Evolutionary conservation across 2,113 vertebrate genomes (phyloP), one percentile per base, ranked within the genome.

Genomic region (Nesogale talazaci): DNA sequence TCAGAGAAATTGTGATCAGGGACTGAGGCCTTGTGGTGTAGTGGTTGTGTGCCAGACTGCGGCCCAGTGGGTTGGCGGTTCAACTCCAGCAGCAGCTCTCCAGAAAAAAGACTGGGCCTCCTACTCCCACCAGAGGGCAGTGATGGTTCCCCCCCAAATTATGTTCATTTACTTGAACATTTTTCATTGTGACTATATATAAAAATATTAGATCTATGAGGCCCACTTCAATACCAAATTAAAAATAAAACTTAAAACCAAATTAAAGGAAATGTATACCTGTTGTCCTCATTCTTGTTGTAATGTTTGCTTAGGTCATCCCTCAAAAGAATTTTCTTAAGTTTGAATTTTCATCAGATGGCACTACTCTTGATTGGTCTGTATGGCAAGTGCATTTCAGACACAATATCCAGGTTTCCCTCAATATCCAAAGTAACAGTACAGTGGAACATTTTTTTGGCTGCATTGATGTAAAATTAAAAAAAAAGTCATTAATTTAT

Each of bases 1-100:
- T 96, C 92, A 97, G 95, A 97, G 87, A 96, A 96, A 97, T 91
- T 92, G 59, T 95, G n/a, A n/a, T n/a, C n/a, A n/a, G n/a, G n/a
- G n/a, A n/a, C n/a, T n/a, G n/a, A n/a, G n/a, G n/a, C n/a, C n/a
- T n/a, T n/a, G n/a, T n/a, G n/a, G n/a, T n/a, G n/a, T n/a, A n/a
- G n/a, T n/a, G n/a, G n/a, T n/a, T n/a, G n/a, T n/a, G n/a, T n/a
- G n/a, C n/a, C n/a, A n/a, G n/a, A n/a, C n/a, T n/a, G n/a, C n/a
- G n/a, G n/a, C n/a, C n/a, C n/a, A n/a, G n/a, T n/a, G n/a, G n/a
- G n/a, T n/a, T n/a, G n/a, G n/a, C n/a, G n/a, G n/a, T n/a, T n/a
- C n/a, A n/a, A n/a, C n/a, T n/a, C n/a, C n/a, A n/a, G n/a, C n/a
- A n/a, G n/a, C n/a, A n/a, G n/a, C n/a, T n/a, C n/a, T n/a, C n/a